A percentile compares a stretch with the other conserved stretches of the same genome.
Evolutionary conservation across 2,888 invertebrate genomes (phyloP).

Genomic region (Cephus runcator): DNA sequence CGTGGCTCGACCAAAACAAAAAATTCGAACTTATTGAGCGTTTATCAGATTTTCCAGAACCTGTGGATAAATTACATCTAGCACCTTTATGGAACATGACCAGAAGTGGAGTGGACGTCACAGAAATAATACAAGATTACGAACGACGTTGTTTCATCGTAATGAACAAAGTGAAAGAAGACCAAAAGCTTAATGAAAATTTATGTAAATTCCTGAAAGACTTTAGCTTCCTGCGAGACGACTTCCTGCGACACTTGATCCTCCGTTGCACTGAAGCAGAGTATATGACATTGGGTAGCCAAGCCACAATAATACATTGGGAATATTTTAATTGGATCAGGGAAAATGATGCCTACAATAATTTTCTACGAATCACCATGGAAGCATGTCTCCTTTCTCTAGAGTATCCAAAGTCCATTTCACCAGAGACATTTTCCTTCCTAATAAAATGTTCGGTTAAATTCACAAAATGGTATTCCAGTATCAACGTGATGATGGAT

Average conservation of each 20-base stretch:
- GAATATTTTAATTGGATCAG: constrained; percentile 36
- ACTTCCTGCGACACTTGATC: constrained; percentile 48
- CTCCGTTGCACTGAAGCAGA: constrained; percentile 43
- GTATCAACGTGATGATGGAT: constrained; percentile 13
- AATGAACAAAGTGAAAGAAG: constrained; percentile 25
- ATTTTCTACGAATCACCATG: constrained; percentile 41
- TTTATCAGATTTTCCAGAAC: constrained; percentile 38
- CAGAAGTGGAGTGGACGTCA: constrained; percentile 19
- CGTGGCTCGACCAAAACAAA: constrained; percentile 6
- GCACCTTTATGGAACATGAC: constrained; percentile 23
- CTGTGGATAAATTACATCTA: constrained; percentile 45
- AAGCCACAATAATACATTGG: constrained; percentile 30
- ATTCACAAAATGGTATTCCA: constrained; percentile 27
- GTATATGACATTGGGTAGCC: constrained; percentile 34
- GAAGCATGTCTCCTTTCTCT: constrained; percentile 46
- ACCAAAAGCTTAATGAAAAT: constrained; percentile 21
- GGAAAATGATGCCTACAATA: constrained; percentile 38
- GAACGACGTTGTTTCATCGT: constrained; percentile 41
- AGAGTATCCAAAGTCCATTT: constrained; percentile 37
- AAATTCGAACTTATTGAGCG: constrained; percentile 20
- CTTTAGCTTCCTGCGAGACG: constrained; percentile 30
- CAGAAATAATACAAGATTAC: constrained; percentile 45
- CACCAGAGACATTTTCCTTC: constrained; percentile 36
- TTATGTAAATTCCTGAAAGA: constrained; percentile 23
- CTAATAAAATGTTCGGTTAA: constrained; percentile 38